phyloP scores from a whole-genome alignment of 2,113 vertebrate genomes.

The Esox niger region DNA sequence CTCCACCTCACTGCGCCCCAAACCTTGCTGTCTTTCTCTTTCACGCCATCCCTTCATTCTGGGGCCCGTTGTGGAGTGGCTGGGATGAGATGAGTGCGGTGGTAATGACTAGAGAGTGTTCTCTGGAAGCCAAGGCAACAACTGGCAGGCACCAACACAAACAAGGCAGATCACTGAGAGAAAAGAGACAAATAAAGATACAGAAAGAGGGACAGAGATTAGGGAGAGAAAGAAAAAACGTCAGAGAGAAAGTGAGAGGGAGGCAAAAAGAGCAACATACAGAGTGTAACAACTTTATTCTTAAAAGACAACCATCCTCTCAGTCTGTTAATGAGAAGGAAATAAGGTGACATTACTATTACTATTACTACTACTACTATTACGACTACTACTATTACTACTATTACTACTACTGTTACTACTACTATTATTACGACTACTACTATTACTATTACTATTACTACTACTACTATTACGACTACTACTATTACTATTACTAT shows the following conservation, averaged over 20 bases:
- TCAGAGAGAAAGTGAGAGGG: conserved; percentile 7
- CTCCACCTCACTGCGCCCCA: conserved; percentile 42
- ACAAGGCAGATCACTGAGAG: conserved; percentile 8
- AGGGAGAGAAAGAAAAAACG: background rate
- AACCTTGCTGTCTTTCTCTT: conserved; percentile 22
- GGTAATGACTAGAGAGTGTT: conserved; percentile 24
- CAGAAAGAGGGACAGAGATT: conserved; percentile 2
- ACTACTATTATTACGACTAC: background rate
- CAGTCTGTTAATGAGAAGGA: no score
- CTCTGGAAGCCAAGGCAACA: no score
- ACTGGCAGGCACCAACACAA: background rate
- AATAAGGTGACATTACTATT: no score
- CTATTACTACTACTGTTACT: background rate
- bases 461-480: no score
- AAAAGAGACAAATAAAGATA: conserved; percentile 2
- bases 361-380: conserved; percentile 34
- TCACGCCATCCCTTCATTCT: conserved; percentile 25
- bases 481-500: no score
- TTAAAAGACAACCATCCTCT: no score
- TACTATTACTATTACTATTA: background rate
- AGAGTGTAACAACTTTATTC: no score
- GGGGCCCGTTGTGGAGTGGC: background rate
- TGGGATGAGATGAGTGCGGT: conserved; percentile 23
- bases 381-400: background rate
- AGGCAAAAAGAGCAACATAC: conserved; percentile 2